Evolutionary conservation across 2,797 vertebrate genomes (phyloP).

Genomic region (Aratinga solstitialis): DNA sequence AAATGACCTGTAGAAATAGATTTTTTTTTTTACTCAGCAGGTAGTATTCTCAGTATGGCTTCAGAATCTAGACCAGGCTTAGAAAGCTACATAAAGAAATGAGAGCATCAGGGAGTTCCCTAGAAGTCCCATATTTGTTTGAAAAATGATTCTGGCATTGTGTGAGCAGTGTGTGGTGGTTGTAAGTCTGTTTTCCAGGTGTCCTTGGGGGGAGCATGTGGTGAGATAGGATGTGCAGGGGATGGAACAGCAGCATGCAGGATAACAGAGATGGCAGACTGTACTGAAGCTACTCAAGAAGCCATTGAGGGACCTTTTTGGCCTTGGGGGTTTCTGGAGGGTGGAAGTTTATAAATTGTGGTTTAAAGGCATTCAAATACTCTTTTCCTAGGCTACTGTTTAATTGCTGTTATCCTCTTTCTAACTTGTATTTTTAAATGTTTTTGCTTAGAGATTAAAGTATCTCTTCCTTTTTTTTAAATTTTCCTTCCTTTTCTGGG

Average conservation of each 20-base stretch:
- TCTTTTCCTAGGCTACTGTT: background rate
- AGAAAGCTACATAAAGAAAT: background rate
- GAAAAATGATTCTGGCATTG: background rate
- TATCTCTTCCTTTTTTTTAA: background rate
- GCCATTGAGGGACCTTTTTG: background rate
- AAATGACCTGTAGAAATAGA: background rate
- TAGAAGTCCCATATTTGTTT: background rate
- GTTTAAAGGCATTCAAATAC: background rate
- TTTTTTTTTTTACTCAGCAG: background rate
- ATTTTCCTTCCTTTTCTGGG: background rate
- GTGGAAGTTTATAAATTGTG: background rate
- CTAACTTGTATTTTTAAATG: background rate
- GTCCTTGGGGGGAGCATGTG: rapidly evolving
- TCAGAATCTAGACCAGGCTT: background rate
- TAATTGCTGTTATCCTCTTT: background rate
- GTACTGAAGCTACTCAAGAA: background rate
- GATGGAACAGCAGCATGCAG: background rate
- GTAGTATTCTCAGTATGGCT: background rate
- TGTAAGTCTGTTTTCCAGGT: background rate
- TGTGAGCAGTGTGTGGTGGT: background rate
- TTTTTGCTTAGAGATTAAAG: background rate
- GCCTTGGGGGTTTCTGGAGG: background rate
- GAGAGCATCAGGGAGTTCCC: background rate
- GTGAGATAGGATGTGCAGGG: background rate
- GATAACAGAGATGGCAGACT: background rate